phyloP scores from a whole-genome alignment of 2,113 vertebrate genomes.

The Urocolius indicus region DNA sequence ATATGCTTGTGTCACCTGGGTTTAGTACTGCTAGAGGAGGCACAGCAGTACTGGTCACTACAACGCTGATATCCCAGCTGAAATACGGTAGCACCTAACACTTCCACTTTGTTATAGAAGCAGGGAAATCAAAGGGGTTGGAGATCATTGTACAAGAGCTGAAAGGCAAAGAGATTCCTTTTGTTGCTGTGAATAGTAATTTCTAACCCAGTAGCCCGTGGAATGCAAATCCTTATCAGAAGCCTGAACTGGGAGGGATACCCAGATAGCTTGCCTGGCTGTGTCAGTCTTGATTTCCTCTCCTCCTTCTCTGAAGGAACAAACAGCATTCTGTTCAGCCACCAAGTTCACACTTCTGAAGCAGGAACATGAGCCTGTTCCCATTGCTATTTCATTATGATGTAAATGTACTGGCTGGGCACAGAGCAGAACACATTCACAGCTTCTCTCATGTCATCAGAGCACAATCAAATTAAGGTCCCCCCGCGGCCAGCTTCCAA shows the following conservation, averaged over 20 bases:
- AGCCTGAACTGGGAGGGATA: background rate
- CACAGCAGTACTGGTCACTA: background rate
- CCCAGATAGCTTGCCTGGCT: background rate
- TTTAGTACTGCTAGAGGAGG: background rate
- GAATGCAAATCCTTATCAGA: background rate
- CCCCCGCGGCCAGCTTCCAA: background rate
- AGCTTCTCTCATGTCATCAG: background rate
- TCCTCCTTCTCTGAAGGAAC: background rate
- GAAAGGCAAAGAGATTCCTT: background rate
- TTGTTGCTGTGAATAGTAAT: background rate
- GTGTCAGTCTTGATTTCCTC: background rate
- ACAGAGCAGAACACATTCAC: background rate
- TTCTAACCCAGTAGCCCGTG: background rate
- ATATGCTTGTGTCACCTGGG: background rate
- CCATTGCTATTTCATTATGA: background rate
- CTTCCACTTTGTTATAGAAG: background rate
- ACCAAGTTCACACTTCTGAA: background rate
- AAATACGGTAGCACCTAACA: background rate
- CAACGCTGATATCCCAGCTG: background rate
- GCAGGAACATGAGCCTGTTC: background rate
- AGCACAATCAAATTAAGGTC: background rate
- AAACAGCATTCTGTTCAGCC: background rate
- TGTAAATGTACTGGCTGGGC: constrained; percentile 1
- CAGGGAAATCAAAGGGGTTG: background rate
- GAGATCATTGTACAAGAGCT: background rate